Percentiles rank a stretch among this genome's conserved stretches.
phyloP scores from a whole-genome alignment of 1,140 invertebrate genomes.

The Phenacoccus solenopsis region DNA sequence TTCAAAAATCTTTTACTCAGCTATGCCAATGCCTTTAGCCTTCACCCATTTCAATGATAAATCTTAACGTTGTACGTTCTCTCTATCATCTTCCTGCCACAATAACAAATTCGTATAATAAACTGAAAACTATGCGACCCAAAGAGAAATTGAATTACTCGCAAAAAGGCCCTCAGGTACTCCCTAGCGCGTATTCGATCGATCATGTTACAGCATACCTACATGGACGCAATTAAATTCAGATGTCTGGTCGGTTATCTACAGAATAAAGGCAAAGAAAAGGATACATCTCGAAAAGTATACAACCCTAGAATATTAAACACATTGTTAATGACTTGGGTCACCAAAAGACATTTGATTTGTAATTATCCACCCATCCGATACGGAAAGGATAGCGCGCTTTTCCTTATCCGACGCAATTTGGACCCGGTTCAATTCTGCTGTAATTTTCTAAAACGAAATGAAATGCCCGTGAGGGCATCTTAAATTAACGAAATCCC shows the following conservation, averaged over 20 bases:
- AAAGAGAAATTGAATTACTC: too few relatives aligned
- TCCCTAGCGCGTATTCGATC: too few relatives aligned
- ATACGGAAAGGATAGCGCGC: neutral
- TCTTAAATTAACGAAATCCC: constrained; percentile 9
- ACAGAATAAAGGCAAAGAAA: neutral
- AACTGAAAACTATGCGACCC: too few relatives aligned
- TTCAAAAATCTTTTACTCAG: too few relatives aligned
- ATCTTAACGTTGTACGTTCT: too few relatives aligned
- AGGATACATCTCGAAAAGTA: neutral
- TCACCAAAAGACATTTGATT: constrained; percentile 1
- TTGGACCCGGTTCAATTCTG: constrained; percentile 2
- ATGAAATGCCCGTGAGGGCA: constrained; percentile 2
- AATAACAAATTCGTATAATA: too few relatives aligned
- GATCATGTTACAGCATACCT: too few relatives aligned
- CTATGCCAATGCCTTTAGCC: too few relatives aligned
- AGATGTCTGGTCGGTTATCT: neutral
- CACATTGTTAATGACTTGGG: neutral
- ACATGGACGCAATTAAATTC: too few relatives aligned
- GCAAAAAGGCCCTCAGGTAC: too few relatives aligned
- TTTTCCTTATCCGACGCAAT: constrained; percentile 8
- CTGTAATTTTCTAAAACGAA: constrained; percentile 10
- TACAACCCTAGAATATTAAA: neutral
- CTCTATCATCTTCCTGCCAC: too few relatives aligned
- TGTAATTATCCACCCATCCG: neutral
- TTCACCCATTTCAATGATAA: too few relatives aligned